Conservation (phyloP, 2,888 invertebrate species). For the Chymomyza amoena region DNA sequence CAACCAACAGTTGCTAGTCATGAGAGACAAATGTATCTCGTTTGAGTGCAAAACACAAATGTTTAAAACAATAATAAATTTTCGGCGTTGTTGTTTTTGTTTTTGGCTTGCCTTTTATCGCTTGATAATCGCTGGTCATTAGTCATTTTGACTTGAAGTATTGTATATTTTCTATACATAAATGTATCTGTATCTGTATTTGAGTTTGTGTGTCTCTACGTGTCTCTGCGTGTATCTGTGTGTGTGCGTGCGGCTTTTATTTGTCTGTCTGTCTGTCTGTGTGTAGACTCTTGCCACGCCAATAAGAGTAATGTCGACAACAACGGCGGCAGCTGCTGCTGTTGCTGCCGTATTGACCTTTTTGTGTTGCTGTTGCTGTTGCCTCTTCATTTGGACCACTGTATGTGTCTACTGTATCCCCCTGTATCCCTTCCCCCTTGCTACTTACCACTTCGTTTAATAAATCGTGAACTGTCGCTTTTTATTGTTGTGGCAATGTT, state of each 20-base stretch:
- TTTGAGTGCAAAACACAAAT: conserved; percentile 73
- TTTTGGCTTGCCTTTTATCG: conserved; percentile 68
- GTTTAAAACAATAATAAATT: conserved; percentile 75
- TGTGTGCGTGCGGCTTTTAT: not conserved
- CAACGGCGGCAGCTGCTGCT: conserved; percentile 70
- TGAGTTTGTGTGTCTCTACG: conserved; percentile 7
- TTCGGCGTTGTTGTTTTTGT: conserved; percentile 44
- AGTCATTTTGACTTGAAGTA: conserved; percentile 75
- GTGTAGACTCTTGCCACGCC: conserved; percentile 63
- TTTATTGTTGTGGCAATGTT: conserved; percentile 74
- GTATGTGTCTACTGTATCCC: not conserved
- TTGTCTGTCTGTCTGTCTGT: no score
- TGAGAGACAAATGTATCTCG: conserved; percentile 68
- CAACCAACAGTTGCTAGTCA: conserved; percentile 27
- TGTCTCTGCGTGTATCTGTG: conserved; percentile 36
- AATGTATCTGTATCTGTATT: conserved; percentile 44
- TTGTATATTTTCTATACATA: conserved; percentile 65
- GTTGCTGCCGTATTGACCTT: conserved; percentile 36
- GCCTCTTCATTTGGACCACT: conserved; percentile 60
- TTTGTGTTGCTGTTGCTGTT: conserved; percentile 43
- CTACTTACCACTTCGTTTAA: conserved; percentile 53
- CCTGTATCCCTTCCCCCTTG: not conserved
- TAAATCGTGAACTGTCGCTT: conserved; percentile 74
- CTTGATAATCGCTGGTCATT: conserved; percentile 76
- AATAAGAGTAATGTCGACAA: conserved; percentile 73